Percentiles rank a stretch among this genome's conserved stretches.
phyloP scores from a whole-genome alignment of 2,797 vertebrate genomes.

The Cirrhinus molitorella region DNA sequence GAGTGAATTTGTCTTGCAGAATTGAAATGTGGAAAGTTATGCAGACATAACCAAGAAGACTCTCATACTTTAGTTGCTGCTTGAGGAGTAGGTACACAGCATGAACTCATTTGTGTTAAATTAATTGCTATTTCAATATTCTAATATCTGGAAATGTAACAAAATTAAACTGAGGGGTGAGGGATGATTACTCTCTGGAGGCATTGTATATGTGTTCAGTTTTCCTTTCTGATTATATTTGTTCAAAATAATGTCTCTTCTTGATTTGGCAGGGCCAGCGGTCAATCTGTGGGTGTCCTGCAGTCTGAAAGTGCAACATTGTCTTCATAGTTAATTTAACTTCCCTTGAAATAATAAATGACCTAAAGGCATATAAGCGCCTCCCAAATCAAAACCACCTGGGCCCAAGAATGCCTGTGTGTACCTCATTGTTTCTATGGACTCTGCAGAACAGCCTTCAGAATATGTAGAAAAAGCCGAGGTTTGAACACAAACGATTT shows the following conservation, averaged over 20 bases:
- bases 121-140: neutral
- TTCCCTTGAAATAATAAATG: slow-evolving; percentile 54
- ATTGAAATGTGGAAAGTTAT: neutral
- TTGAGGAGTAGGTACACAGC: neutral
- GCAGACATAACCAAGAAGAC: neutral
- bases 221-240: slow-evolving; percentile 16
- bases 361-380: slow-evolving; percentile 46
- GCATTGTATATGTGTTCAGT: neutral
- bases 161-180: too few species aligned
- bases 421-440: slow-evolving; percentile 21
- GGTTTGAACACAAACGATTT: neutral
- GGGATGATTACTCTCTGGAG: neutral
- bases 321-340: slow-evolving; percentile 45
- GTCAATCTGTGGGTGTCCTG: slow-evolving; percentile 35
- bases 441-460: neutral
- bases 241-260: neutral
- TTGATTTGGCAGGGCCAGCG: neutral
- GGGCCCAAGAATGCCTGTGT: slow-evolving; percentile 19
- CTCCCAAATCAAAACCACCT: slow-evolving; percentile 58
- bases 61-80: neutral
- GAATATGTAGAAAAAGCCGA: neutral
- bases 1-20: neutral
- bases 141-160: neutral
- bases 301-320: slow-evolving; percentile 35
- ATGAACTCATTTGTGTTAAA: neutral